A percentile compares a stretch with the other conserved stretches of the same genome.
These are phyloP conservation scores for Teleogryllus occipitalis DNA, from an alignment of 1,140 invertebrate genomes.

Conservation along the genomic window DNA sequence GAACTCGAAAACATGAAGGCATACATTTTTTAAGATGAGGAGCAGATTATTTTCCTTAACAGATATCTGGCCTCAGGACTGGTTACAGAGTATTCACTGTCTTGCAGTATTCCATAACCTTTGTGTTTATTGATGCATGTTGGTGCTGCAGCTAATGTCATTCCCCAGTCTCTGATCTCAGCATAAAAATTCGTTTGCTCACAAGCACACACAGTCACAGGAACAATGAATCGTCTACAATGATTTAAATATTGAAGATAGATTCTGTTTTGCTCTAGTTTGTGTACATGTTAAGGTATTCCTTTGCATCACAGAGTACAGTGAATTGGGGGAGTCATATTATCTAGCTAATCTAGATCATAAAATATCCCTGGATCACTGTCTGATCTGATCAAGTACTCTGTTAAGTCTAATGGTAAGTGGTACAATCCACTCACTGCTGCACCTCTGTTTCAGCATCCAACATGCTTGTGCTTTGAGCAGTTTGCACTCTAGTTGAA, in stretches of 20 bases:
- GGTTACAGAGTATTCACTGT: not conserved
- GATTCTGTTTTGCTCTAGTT: not conserved
- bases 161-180: not conserved
- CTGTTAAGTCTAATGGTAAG: not conserved
- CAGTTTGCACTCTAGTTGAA: conserved; percentile 4
- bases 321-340: not conserved
- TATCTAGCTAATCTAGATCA: conserved; percentile 5
- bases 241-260: not conserved
- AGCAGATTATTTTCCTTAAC: not conserved
- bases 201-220: not conserved
- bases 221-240: not conserved
- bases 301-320: conserved; percentile 3
- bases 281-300: conserved; percentile 1
- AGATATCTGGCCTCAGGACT: not conserved
- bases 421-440: not conserved
- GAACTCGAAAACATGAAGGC: too few relatives aligned
- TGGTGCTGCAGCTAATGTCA: not conserved
- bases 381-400: not conserved
- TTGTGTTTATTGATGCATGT: not conserved
- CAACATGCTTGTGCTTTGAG: conserved; percentile 3
- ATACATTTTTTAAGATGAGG: not conserved
- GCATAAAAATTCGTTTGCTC: not conserved
- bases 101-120: not conserved
- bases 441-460: not conserved
- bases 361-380: not conserved